Evolutionary conservation across 35 echinoderm and acorn worm genomes (phyloP).

Genomic region (Acanthaster planci): DNA sequence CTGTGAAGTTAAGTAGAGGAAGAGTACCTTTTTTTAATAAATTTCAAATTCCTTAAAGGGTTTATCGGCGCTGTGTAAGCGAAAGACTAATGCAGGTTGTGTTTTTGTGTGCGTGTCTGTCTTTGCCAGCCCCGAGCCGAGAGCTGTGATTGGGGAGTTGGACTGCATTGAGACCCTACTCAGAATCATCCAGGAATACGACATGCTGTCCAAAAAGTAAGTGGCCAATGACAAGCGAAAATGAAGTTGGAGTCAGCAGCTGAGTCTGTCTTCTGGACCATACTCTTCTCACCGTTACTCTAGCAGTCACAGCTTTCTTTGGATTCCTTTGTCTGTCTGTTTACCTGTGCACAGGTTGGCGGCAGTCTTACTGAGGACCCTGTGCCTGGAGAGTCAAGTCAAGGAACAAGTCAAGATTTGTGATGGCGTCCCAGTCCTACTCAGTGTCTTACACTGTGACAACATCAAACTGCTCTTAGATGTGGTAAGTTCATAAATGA

Average conservation of each 20-base stretch:
- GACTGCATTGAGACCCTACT: constrained; percentile 90
- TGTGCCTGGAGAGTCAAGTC: constrained; percentile 84
- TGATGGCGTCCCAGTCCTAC: constrained; percentile 87
- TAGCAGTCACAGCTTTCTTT: no score
- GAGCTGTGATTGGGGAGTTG: constrained; percentile 78
- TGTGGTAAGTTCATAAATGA: constrained; percentile 64
- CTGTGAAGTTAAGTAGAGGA: no score
- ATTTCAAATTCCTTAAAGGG: no score
- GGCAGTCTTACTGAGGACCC: constrained; percentile 71
- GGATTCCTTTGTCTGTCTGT: background rate
- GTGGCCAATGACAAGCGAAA: no score
- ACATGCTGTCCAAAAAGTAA: constrained; percentile 91
- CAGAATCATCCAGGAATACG: constrained; percentile 92
- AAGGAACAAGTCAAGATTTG: constrained; percentile 93
- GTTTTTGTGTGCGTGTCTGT: background rate
- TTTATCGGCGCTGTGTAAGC: background rate
- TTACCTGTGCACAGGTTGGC: constrained; percentile 49
- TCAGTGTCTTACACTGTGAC: constrained; percentile 83
- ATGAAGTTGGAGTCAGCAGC: no score
- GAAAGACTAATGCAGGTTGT: background rate
- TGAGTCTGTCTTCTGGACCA: no score
- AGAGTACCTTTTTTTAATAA: no score
- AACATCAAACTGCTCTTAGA: constrained; percentile 85
- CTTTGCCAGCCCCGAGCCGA: constrained; percentile 63
- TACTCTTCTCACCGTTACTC: no score